Percentiles rank a stretch among this genome's conserved stretches.
phyloP scores from a whole-genome alignment of 2,888 invertebrate genomes.

The Drosophila austrosaltans region DNA sequence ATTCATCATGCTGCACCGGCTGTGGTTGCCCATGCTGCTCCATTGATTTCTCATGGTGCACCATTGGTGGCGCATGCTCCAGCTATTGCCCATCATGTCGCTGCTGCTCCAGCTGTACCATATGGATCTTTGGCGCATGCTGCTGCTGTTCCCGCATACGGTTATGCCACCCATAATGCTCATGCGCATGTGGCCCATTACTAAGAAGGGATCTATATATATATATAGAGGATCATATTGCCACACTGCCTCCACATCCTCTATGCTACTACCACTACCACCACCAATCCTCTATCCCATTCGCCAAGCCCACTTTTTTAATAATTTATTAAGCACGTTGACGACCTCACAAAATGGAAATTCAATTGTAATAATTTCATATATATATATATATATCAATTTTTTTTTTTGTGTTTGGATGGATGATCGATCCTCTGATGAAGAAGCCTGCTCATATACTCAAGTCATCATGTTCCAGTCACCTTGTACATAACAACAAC shows the following conservation, averaged over 20 bases:
- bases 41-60: conserved; percentile 55
- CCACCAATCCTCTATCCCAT: conserved; percentile 27
- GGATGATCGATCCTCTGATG: conserved; percentile 40
- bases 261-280: conserved; percentile 16
- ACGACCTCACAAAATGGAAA: conserved; percentile 49
- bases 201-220: conserved; percentile 56
- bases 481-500: conserved; percentile 32
- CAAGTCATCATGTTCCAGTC: conserved; percentile 51
- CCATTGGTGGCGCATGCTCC: conserved; percentile 67
- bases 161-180: conserved; percentile 79
- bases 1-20: conserved; percentile 80
- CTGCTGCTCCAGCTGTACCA: conserved; percentile 78
- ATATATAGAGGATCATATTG: conserved; percentile 10
- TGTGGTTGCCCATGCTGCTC: conserved; percentile 66
- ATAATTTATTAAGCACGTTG: conserved; percentile 72
- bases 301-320: conserved; percentile 46
- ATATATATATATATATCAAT: not conserved
- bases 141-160: conserved; percentile 76
- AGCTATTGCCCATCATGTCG: conserved; percentile 78
- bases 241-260: conserved; percentile 17
- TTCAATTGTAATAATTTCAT: conserved; percentile 28
- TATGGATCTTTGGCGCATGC: conserved; percentile 80
- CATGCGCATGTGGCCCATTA: conserved; percentile 80
- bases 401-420: conserved; percentile 14
- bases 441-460: conserved; percentile 71